These are phyloP conservation scores for Pyrrhosoma nymphula DNA, from an alignment of 2,888 invertebrate species.

Conservation along the genomic window DNA sequence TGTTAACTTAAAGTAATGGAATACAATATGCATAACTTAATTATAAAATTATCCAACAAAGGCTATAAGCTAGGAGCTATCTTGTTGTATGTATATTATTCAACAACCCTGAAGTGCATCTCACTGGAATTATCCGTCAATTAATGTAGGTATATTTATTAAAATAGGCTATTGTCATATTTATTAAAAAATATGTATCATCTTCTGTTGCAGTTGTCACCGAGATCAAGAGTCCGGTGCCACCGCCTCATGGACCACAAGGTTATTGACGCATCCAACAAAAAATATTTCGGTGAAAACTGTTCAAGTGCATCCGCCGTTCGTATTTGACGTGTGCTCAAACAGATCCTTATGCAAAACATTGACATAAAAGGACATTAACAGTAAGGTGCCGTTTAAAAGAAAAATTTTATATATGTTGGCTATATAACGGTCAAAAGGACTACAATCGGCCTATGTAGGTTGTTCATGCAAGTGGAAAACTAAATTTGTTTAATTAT, in stretches of 20 bases:
- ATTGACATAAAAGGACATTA: not conserved
- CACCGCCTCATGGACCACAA: not conserved
- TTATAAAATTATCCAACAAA: no score
- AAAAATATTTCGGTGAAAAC: not conserved
- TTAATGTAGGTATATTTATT: no score
- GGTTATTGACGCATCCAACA: not conserved
- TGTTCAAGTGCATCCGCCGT: not conserved
- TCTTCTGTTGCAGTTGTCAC: not conserved
- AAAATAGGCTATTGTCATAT: no score
- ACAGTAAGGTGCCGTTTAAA: not conserved
- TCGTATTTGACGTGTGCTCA: not conserved
- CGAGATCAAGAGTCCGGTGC: not conserved
- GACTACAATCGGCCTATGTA: not conserved
- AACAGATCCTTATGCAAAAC: not conserved
- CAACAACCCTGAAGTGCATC: no score
- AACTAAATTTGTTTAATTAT: not conserved
- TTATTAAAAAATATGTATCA: no score
- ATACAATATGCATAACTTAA: no score
- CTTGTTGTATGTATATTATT: no score
- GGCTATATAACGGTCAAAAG: not conserved
- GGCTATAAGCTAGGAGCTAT: no score
- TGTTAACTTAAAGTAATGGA: no score
- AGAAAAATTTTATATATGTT: not conserved
- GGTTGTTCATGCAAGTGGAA: conserved; percentile 11
- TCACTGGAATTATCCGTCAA: no score